These are phyloP conservation scores for Sisyra nigra DNA, from an alignment of 2,888 invertebrate genomes.

Conservation along the genomic window DNA sequence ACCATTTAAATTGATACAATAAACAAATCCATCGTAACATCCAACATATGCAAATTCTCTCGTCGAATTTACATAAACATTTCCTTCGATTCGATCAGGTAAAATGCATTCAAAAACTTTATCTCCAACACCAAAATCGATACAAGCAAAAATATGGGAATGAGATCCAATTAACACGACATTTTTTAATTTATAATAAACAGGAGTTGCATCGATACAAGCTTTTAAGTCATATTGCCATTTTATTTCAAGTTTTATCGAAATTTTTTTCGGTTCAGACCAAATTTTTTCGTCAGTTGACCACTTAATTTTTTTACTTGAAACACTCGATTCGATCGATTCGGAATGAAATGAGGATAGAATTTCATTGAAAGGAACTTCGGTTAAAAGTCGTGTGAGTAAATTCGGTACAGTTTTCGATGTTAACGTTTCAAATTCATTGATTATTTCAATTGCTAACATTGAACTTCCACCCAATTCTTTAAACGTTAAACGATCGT, in stretches of 20 bases:
- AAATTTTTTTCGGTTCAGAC: constrained; percentile 11
- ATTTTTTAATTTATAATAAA: constrained; percentile 32
- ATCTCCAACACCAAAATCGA: constrained; percentile 36
- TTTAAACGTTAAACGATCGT: constrained; percentile 29
- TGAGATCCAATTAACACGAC: constrained; percentile 51
- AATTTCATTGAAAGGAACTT: constrained; percentile 25
- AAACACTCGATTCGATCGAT: background rate
- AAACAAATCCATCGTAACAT: constrained; percentile 57
- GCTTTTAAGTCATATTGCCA: constrained; percentile 52
- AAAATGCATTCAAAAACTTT: constrained; percentile 32
- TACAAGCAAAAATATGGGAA: constrained; percentile 48
- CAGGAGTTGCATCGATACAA: constrained; percentile 70
- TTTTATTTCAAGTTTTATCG: constrained; percentile 15
- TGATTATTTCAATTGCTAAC: constrained; percentile 43
- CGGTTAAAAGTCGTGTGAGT: constrained; percentile 35
- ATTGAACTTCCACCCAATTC: constrained; percentile 57
- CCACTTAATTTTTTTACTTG: constrained; percentile 4
- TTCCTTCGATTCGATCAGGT: constrained; percentile 53
- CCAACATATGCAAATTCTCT: constrained; percentile 46
- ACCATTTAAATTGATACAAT: constrained; percentile 39
- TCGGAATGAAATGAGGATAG: constrained; percentile 8
- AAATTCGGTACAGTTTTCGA: constrained; percentile 28
- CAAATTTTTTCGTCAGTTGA: too few relatives aligned
- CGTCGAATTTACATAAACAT: constrained; percentile 26
- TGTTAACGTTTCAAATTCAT: constrained; percentile 31